Conservation (phyloP, 2,888 invertebrate genomes). For the Iphiclides podalirius region DNA sequence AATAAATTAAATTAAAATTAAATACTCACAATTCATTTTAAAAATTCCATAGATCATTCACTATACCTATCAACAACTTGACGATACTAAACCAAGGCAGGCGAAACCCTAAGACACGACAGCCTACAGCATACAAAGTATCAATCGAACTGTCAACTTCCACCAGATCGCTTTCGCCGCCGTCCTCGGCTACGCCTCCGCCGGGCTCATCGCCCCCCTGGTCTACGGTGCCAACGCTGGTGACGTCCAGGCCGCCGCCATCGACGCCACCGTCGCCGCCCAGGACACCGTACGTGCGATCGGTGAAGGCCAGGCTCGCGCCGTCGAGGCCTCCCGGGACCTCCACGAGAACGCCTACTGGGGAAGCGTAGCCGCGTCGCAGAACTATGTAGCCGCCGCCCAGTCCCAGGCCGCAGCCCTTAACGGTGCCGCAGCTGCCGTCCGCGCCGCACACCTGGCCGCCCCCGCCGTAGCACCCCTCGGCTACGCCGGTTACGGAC, state of each 20-base stretch:
- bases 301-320: conserved; percentile 58
- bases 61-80: no score
- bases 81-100: no score
- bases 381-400: conserved; percentile 67
- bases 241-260: conserved; percentile 69
- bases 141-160: no score
- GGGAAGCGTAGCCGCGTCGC: conserved; percentile 62
- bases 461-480: conserved; percentile 32
- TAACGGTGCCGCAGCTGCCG: conserved; percentile 51
- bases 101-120: no score
- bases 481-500: conserved; percentile 33
- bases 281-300: conserved; percentile 59
- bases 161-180: conserved; percentile 1
- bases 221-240: conserved; percentile 61
- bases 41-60: no score
- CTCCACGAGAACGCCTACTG: conserved; percentile 70
- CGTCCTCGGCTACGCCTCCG: conserved; percentile 58
- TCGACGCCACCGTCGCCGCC: conserved; percentile 64
- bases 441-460: conserved; percentile 38
- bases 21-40: no score
- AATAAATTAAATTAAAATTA: no score
- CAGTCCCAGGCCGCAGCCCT: conserved; percentile 68
- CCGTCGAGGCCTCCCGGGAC: conserved; percentile 64
- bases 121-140: no score
- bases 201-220: conserved; percentile 56